Evolutionary conservation across 1,140 invertebrate genomes (phyloP).

Genomic region (Leptinotarsa undecemlineata): DNA sequence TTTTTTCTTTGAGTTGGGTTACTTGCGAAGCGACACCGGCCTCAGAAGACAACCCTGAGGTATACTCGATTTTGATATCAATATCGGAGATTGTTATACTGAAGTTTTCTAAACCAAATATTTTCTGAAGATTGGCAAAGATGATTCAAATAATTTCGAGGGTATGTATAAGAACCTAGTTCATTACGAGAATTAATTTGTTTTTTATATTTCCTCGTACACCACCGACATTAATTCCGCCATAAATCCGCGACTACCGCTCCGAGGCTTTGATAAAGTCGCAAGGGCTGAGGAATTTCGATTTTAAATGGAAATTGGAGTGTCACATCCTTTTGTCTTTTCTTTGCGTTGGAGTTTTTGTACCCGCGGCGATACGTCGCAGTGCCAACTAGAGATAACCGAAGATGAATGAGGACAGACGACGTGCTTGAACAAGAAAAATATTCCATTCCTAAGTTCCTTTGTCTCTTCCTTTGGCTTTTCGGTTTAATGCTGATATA

Average conservation of each 20-base stretch:
- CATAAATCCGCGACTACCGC: not conserved
- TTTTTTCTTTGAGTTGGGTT: too few relatives aligned
- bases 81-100: too few relatives aligned
- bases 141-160: too few relatives aligned
- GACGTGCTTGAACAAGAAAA: constrained; percentile 49
- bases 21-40: too few relatives aligned
- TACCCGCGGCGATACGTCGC: constrained; percentile 43
- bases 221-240: not conserved
- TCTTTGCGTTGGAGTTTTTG: constrained; percentile 48
- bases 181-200: too few relatives aligned
- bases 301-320: constrained; percentile 55
- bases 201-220: not conserved
- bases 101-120: too few relatives aligned
- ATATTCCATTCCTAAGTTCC: constrained; percentile 47
- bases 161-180: too few relatives aligned
- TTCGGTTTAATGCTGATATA: constrained; percentile 33
- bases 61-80: too few relatives aligned
- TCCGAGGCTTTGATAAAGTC: constrained; percentile 41
- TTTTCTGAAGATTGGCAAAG: too few relatives aligned
- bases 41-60: too few relatives aligned
- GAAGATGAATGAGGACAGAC: constrained; percentile 49
- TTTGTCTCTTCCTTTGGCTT: constrained; percentile 42
- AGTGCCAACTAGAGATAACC: constrained; percentile 49
- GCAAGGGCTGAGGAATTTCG: constrained; percentile 49
- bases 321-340: constrained; percentile 55